Conservation (phyloP, 2,113 vertebrate species). For the Nesogale talazaci region DNA sequence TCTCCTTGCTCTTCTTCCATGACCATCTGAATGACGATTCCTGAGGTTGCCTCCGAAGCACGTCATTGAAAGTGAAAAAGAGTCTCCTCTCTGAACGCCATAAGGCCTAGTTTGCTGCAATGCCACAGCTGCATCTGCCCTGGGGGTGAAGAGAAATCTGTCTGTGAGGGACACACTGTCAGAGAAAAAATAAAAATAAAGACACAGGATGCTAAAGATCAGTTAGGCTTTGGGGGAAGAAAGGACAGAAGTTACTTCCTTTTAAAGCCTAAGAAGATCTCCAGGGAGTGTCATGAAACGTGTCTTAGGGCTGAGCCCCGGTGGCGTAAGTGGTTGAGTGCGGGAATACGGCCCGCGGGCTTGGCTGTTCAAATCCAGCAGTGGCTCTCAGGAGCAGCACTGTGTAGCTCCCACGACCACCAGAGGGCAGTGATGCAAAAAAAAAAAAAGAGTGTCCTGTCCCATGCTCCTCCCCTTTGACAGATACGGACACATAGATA, state of each 20-base stretch:
- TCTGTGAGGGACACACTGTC: fast-evolving
- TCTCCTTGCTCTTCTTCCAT: no score
- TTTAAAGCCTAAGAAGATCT: not conserved
- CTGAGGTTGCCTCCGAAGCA: not conserved
- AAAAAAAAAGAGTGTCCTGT: not conserved
- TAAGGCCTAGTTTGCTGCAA: not conserved
- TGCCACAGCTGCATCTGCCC: not conserved
- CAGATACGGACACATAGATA: not conserved
- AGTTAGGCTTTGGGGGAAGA: not conserved
- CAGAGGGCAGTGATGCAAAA: no score
- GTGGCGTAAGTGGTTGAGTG: no score
- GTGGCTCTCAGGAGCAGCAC: no score
- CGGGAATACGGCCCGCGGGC: no score
- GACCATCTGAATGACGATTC: not conserved
- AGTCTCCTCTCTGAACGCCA: not conserved
- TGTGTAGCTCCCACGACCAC: no score
- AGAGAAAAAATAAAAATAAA: not conserved
- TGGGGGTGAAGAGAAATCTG: not conserved
- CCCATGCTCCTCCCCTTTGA: not conserved
- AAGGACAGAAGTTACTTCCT: not conserved
- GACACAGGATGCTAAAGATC: not conserved
- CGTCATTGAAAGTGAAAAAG: not conserved
- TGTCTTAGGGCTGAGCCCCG: no score
- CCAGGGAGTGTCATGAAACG: not conserved
- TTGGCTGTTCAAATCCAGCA: no score